A percentile compares a stretch with the other conserved stretches of the same genome.
Evolutionary conservation across 2,113 vertebrate genomes (phyloP).

Genomic region (Casuarius casuarius): DNA sequence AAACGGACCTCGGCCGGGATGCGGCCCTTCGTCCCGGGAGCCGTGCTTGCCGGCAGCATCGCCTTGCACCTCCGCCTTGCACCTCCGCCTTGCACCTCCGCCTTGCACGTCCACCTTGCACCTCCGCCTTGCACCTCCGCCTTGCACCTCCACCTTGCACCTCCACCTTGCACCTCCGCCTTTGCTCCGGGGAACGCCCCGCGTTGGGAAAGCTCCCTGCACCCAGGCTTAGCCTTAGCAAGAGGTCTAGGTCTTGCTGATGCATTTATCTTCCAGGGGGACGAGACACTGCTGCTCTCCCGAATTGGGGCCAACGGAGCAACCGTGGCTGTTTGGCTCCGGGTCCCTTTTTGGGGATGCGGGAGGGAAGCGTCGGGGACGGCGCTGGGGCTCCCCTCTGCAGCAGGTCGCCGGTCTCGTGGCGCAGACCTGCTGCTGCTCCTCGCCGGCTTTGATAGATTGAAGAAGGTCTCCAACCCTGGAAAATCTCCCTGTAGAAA

Average conservation of each 20-base stretch:
- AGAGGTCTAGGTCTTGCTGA: not conserved
- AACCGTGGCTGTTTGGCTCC: not conserved
- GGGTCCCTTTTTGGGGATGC: not conserved
- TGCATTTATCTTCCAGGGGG: rapidly evolving
- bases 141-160: too few relatives aligned
- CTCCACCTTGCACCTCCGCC: not conserved
- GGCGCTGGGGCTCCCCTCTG: not conserved
- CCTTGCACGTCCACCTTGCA: too few relatives aligned
- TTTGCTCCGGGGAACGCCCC: not conserved
- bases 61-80: too few relatives aligned
- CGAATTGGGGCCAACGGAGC: too few relatives aligned
- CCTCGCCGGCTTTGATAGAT: rapidly evolving
- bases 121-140: too few relatives aligned
- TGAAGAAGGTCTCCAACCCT: not conserved
- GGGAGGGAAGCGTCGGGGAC: rapidly evolving
- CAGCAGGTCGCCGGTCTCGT: not conserved
- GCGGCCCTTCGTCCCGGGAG: not conserved
- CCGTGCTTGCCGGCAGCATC: too few relatives aligned
- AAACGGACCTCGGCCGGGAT: constrained; percentile 46
- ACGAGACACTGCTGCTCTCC: not conserved
- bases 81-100: too few relatives aligned
- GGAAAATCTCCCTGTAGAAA: not conserved
- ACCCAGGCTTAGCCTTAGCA: rapidly evolving
- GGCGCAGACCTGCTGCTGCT: too few relatives aligned
- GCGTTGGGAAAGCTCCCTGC: rapidly evolving